Base-by-base conservation (phyloP, 1,140 invertebrate species). In the Hyles vespertilio region DNA sequence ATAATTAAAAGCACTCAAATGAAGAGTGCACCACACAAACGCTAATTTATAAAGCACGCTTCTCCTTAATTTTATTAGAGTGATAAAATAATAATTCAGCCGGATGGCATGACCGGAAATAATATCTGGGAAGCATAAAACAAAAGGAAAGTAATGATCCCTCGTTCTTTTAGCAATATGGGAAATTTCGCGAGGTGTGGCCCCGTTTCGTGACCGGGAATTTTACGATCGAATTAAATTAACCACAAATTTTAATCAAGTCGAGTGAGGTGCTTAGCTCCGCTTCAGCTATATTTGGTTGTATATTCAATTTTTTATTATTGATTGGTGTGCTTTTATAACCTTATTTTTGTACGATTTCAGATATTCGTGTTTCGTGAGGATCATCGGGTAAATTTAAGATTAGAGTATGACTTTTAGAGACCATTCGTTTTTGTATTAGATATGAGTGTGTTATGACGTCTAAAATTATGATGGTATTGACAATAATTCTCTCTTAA, bases 71-170 rank as follows among this genome's bases (percentile, higher is more conserved):
- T 73, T 73, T 68, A 73, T 73, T 70, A 65, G 4, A 22, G 56
- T 63, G 66, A 70, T 73, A 73, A 73, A 74, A 70, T 70, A 72
- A 69, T 72, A 73, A 73, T 78, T 79, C 72, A 69, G 52, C 45
- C 12, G 61, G 68, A 75, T 85, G 64, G 82, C 80, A 81, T 83
- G 79, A 80, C 79, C 79, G 79, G 77, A 81, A 76, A 79, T 83
- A 83, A 84, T 82, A 79, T 79, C 77, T 68, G 33, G 54, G 68
- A 45, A 61, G 69, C 76, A 72, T 77, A 70, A 77, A 80, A 78
- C 70, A 83, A 76, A 80, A 69, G 74, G 72, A 72, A 77, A 72
- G 74, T 83, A 80, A 83, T 76, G 75, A 65, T 64, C 61, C 61
- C 61, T 65, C 72, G 65, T 76, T 77, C 73, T 72, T 70, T 79